Base-by-base conservation (phyloP, 1,140 invertebrate genomes). In the Thaumatotibia leucotreta region DNA sequence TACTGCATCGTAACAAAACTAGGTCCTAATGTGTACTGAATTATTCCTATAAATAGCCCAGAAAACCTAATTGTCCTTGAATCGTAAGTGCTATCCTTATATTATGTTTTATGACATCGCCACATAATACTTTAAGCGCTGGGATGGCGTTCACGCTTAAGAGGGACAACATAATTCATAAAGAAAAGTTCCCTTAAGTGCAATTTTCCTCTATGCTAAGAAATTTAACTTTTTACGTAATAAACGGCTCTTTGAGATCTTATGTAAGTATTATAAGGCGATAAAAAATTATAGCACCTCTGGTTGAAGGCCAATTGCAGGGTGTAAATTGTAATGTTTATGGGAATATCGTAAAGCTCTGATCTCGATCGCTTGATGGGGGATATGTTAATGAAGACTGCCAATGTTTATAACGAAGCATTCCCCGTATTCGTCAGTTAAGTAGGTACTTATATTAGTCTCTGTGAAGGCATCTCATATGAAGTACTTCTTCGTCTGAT, bases 171-270 rank as follows among this genome's bases (percentile, higher is more conserved):
- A 27, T 58, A 58, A 58, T 58, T 58, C 24, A 58, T 29, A 58
- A 58, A 58, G 52, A 31, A 58, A 58, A 27, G 52, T 27, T 58
- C 52, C 52, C 52, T 58, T 14, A 58, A 58, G 52, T 58, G 24
- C 52, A 58, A 58, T 58, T 58, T 58, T 29, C 52, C 14, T 10
- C 52, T 58, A 58, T 31, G 52, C 23, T 58, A 58, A 27, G 27
- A 58, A 27, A 58, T 58, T 58, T 58, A 58, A 58, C 52, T 58
- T 58, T 58, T 58, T 29, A 58, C 5, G 52, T 11, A 17, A n/a
- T 58, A 27, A 54, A 58, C 6, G 52, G 24, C 0, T 24, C 23
- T 8, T 20, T 17, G 23, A 58, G 52, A 27, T 14, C 23, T 58
- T 58, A 31, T 24, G 23, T 45, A 45, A 20, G 17, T 45, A n/a